A percentile compares a stretch with the other conserved stretches of the same genome.
These are phyloP conservation scores for Heliothis virescens DNA, from an alignment of 1,140 invertebrate species.

Conservation along the genomic window DNA sequence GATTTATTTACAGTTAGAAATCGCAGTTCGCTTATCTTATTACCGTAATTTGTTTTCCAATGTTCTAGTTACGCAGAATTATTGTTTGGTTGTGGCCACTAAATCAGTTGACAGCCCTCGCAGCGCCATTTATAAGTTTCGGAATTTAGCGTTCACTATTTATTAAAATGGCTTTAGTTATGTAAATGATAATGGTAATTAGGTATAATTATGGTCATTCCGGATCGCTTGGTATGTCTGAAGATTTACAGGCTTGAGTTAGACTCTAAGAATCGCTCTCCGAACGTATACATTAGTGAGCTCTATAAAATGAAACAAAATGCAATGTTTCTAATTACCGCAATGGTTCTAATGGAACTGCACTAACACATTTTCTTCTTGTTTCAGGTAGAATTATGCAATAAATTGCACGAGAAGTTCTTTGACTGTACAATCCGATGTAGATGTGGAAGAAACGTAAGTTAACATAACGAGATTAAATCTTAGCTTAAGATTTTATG, in stretches of 20 bases:
- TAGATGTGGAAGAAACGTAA: slow-evolving; percentile 78
- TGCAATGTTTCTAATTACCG: slow-evolving; percentile 45
- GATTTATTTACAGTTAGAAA: slow-evolving; percentile 39
- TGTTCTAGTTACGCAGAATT: slow-evolving; percentile 34
- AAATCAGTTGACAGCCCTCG: slow-evolving; percentile 18
- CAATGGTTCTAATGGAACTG: slow-evolving; percentile 51
- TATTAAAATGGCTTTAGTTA: not conserved
- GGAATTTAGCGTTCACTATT: slow-evolving; percentile 23
- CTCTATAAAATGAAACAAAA: slow-evolving; percentile 25
- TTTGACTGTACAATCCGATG: slow-evolving; percentile 70
- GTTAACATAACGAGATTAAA: slow-evolving; percentile 71
- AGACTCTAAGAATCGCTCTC: not conserved
- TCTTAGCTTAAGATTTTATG: slow-evolving; percentile 61
- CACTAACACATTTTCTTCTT: slow-evolving; percentile 85
- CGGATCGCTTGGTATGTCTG: slow-evolving; percentile 27
- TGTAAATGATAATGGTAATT: slow-evolving; percentile 24
- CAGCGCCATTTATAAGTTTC: slow-evolving; percentile 13
- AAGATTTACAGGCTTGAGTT: not conserved
- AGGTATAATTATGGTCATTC: not conserved
- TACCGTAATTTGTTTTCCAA: slow-evolving; percentile 42
- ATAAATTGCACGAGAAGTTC: slow-evolving; percentile 82
- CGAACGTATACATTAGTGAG: slow-evolving; percentile 1
- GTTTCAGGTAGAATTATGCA: slow-evolving; percentile 86
- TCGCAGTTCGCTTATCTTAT: slow-evolving; percentile 28
- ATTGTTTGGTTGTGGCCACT: slow-evolving; percentile 22